Evolutionary conservation across 2,888 invertebrate species (phyloP).

Genomic region (Hirtodrosophila histrioides): DNA sequence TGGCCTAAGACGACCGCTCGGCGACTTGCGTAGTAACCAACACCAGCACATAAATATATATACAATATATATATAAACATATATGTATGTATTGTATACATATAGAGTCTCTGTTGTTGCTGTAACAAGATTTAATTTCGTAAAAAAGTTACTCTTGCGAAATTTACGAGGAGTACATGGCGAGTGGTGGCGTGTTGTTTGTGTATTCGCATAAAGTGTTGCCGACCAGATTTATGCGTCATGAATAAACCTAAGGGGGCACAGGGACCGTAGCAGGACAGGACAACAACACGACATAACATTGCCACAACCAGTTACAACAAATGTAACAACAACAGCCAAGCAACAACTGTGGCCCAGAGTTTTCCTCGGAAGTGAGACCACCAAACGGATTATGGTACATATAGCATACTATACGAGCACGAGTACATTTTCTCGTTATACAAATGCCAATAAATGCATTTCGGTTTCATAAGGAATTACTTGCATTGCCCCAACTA

Average conservation of each 20-base stretch:
- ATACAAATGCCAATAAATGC: constrained; percentile 49
- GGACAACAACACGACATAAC: constrained; percentile 36
- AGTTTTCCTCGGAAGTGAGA: constrained; percentile 44
- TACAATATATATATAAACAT: constrained; percentile 2
- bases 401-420: constrained; percentile 7
- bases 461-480: constrained; percentile 53
- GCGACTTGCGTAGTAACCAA: constrained; percentile 49
- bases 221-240: constrained; percentile 80
- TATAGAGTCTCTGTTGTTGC: constrained; percentile 50
- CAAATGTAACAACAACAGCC: constrained; percentile 30
- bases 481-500: constrained; percentile 32
- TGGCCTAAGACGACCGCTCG: constrained; percentile 59
- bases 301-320: constrained; percentile 22
- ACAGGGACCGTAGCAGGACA: constrained; percentile 49
- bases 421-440: constrained; percentile 37
- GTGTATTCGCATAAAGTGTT: constrained; percentile 82
- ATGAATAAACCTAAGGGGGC: constrained; percentile 79
- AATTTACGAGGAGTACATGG: constrained; percentile 81
- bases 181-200: constrained; percentile 75
- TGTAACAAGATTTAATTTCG: constrained; percentile 80
- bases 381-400: constrained; percentile 31
- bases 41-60: constrained; percentile 16
- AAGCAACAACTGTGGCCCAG: constrained; percentile 27
- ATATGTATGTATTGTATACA: constrained; percentile 7
- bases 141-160: constrained; percentile 78